These are phyloP conservation scores for Notodromas monacha DNA, from an alignment of 2,888 invertebrate genomes.

Conservation along the genomic window DNA sequence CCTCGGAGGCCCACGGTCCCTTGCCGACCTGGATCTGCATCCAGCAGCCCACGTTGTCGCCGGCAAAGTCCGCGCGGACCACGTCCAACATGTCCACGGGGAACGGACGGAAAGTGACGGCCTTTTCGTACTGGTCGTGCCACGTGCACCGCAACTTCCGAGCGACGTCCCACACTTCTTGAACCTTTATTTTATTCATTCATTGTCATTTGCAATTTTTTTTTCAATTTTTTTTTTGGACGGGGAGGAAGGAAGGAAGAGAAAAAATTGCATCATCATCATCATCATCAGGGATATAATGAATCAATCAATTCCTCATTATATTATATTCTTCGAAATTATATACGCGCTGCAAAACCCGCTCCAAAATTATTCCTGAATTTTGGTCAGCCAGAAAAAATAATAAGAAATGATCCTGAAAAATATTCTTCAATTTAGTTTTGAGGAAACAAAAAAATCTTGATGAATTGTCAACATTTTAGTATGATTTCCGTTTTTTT, in stretches of 20 bases:
- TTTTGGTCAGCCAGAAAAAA: too few species aligned
- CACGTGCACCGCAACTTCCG: constrained; percentile 65
- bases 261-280: too few species aligned
- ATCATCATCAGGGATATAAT: too few species aligned
- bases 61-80: constrained; percentile 71
- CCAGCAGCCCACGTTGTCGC: constrained; percentile 84
- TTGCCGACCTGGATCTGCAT: constrained; percentile 47
- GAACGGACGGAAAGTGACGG: constrained; percentile 71
- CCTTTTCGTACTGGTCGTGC: constrained; percentile 83
- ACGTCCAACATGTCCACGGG: constrained; percentile 82
- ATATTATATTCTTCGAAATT: constrained; percentile 7
- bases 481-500: too few species aligned
- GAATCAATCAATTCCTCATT: neutral
- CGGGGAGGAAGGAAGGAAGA: too few species aligned
- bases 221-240: too few species aligned
- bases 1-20: constrained; percentile 65
- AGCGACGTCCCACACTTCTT: constrained; percentile 84
- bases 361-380: too few species aligned
- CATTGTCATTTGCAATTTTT: neutral
- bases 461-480: too few species aligned
- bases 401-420: too few species aligned
- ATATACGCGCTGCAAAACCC: too few species aligned
- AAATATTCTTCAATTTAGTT: too few species aligned
- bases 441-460: too few species aligned
- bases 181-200: constrained; percentile 26